phyloP scores from a whole-genome alignment of 2,888 invertebrate genomes.

The Erynnis tages region DNA sequence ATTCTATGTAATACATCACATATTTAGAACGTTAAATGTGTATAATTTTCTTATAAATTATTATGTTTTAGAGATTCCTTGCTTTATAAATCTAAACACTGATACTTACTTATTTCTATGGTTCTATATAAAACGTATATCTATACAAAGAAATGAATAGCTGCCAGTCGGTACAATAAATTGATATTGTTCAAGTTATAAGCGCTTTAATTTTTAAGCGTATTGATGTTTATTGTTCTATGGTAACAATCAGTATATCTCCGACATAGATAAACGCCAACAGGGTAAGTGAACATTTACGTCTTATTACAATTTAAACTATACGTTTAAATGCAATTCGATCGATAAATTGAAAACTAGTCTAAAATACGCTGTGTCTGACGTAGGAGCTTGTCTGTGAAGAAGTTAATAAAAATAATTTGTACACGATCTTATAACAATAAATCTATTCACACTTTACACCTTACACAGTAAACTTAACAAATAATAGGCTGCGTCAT shows the following conservation, averaged over 20 bases:
- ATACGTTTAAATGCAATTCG: conserved; percentile 39
- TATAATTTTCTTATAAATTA: too few species aligned
- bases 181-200: too few species aligned
- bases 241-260: conserved; percentile 13
- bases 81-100: too few species aligned
- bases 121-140: too few species aligned
- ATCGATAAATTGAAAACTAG: conserved; percentile 46
- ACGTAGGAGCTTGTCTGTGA: conserved; percentile 30
- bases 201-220: too few species aligned
- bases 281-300: conserved; percentile 48
- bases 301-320: conserved; percentile 27
- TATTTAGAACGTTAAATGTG: too few species aligned
- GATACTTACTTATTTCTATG: too few species aligned
- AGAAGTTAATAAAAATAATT: conserved; percentile 56
- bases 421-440: conserved; percentile 67
- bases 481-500: conserved; percentile 78
- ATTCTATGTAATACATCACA: too few species aligned
- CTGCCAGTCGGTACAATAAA: too few species aligned
- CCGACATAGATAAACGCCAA: conserved; percentile 1
- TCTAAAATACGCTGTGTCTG: conserved; percentile 22
- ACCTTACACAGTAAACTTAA: conserved; percentile 74
- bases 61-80: too few species aligned
- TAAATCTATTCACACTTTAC: conserved; percentile 69
- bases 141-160: too few species aligned
- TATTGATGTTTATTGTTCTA: too few species aligned